These are phyloP conservation scores for Epinephelus coioides DNA, from an alignment of 2,797 vertebrate species.

Conservation along the genomic window DNA sequence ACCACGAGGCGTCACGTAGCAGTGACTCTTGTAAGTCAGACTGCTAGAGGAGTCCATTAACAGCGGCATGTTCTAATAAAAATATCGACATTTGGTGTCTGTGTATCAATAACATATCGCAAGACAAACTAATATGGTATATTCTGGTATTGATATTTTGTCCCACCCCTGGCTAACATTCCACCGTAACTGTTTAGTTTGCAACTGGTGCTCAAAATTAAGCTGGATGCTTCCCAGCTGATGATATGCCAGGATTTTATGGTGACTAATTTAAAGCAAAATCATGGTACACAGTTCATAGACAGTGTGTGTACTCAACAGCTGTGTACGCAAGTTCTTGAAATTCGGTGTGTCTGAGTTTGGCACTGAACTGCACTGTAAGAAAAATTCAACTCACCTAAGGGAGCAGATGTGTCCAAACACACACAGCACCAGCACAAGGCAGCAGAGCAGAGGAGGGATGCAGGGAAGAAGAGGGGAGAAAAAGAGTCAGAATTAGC, in stretches of 20 bases:
- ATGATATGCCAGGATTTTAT: conserved; percentile 43
- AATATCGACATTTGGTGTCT: too few species aligned
- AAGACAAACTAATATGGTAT: too few species aligned
- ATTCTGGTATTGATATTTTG: too few species aligned
- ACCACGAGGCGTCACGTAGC: too few species aligned
- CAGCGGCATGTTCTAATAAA: too few species aligned
- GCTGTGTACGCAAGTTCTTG: conserved; percentile 8
- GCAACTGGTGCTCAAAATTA: conserved; percentile 37
- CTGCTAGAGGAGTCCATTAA: too few species aligned
- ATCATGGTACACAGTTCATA: conserved; percentile 34
- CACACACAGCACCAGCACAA: conserved; percentile 30
- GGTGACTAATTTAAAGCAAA: conserved; percentile 36
- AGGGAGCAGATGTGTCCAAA: conserved; percentile 57
- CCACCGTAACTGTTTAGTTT: conserved; percentile 40
- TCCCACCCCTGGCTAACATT: neutral
- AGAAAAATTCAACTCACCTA: conserved; percentile 72
- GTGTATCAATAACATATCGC: too few species aligned
- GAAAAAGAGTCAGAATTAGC: conserved; percentile 65
- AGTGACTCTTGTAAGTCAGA: too few species aligned
- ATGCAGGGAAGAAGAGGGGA: conserved; percentile 11
- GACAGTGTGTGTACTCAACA: neutral
- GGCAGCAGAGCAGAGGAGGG: conserved; percentile 28
- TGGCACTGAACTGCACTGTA: conserved; percentile 4
- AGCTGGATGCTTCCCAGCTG: conserved; percentile 36
- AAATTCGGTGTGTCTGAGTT: conserved; percentile 29